phyloP scores from a whole-genome alignment of 2,113 vertebrate genomes.

The Spermophilus dauricus region DNA sequence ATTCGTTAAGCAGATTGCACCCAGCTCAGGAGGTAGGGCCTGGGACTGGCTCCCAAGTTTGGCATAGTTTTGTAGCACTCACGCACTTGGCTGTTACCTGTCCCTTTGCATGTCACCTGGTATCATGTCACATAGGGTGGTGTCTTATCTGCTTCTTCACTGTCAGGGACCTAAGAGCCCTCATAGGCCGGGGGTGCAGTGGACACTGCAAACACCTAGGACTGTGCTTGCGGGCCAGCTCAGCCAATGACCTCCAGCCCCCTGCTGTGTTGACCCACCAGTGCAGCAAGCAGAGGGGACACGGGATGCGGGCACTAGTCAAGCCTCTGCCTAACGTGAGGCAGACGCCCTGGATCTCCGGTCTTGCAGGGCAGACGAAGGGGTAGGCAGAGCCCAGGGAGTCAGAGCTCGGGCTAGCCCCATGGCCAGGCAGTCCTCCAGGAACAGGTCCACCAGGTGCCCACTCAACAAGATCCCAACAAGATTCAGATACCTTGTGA shows the following conservation, averaged over 20 bases:
- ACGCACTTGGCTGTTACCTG: no score
- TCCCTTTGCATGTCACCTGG: background rate
- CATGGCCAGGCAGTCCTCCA: background rate
- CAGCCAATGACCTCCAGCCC: no score
- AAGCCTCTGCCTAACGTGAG: rapidly evolving
- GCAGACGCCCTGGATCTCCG: background rate
- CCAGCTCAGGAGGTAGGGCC: background rate
- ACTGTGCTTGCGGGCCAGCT: rapidly evolving
- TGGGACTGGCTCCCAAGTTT: rapidly evolving
- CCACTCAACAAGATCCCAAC: rapidly evolving
- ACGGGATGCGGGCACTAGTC: rapidly evolving
- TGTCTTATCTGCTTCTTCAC: background rate
- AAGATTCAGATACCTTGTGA: no score
- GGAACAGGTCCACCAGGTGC: background rate
- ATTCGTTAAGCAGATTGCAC: background rate
- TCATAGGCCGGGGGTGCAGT: rapidly evolving
- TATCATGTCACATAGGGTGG: no score
- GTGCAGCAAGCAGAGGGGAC: background rate
- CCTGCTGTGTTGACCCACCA: background rate
- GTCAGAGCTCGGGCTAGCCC: background rate
- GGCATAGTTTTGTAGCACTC: rapidly evolving
- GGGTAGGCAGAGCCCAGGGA: background rate
- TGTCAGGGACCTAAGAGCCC: rapidly evolving
- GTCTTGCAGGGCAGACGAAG: background rate
- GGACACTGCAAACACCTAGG: background rate